Conservation (phyloP, 2,797 vertebrate species). For the Sebastes wilsoni region DNA sequence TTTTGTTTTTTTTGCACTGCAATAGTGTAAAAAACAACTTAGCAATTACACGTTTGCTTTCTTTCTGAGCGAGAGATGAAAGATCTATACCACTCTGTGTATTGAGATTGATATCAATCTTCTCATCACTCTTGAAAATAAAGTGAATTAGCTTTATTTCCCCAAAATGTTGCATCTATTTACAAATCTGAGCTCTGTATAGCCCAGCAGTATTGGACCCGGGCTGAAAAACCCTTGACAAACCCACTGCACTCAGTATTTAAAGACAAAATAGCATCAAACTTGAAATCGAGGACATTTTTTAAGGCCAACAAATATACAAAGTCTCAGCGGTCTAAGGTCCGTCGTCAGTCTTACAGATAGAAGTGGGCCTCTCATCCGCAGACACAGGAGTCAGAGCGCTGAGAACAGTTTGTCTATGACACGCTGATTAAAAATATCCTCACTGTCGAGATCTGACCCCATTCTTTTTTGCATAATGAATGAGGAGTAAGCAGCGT, state of each 20-base stretch:
- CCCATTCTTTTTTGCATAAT: constrained; percentile 7
- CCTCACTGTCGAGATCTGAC: background rate
- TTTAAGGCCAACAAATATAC: background rate
- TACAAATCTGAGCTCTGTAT: background rate
- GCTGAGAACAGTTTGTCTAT: background rate
- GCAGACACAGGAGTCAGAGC: background rate
- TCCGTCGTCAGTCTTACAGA: background rate
- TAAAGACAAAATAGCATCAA: background rate
- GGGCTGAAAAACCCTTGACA: background rate
- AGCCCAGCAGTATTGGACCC: background rate
- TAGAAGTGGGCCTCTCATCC: background rate
- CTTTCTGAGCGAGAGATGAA: background rate
- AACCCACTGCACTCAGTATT: background rate
- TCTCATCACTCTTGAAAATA: background rate
- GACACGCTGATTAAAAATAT: background rate
- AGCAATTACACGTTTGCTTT: background rate
- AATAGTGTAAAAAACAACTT: background rate
- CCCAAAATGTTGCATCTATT: background rate
- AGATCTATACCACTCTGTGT: background rate
- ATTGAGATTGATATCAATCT: background rate
- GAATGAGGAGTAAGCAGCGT: constrained; percentile 2
- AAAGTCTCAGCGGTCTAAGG: background rate
- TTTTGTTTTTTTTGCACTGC: background rate
- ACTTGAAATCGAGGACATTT: background rate
- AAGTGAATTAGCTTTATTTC: background rate